phyloP scores from a whole-genome alignment of 2,888 invertebrate genomes.

The Argynnis bischoffii region DNA sequence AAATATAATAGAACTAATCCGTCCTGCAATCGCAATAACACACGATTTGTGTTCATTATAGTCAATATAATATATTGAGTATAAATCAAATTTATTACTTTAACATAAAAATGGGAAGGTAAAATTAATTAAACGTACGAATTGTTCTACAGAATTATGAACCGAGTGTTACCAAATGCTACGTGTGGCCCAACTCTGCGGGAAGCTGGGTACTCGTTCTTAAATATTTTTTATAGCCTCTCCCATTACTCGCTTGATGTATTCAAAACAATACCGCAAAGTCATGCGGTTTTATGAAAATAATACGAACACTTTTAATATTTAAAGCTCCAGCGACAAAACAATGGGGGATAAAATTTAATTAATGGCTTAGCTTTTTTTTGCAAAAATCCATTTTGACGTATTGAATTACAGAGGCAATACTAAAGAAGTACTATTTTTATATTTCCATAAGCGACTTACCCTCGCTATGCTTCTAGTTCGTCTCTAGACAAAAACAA shows the following conservation, averaged over 20 bases:
- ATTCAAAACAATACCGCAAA: slow-evolving; percentile 52
- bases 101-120: background rate
- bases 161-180: slow-evolving; percentile 14
- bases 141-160: background rate
- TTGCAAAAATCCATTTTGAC: slow-evolving; percentile 1
- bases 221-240: slow-evolving; percentile 33
- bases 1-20: too few relatives aligned
- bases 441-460: too few relatives aligned
- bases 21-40: too few relatives aligned
- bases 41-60: too few relatives aligned
- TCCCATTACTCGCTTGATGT: slow-evolving; percentile 42
- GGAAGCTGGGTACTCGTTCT: slow-evolving; percentile 44
- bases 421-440: background rate
- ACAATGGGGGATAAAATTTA: slow-evolving; percentile 13
- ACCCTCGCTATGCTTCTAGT: too few relatives aligned
- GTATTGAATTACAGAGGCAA: background rate
- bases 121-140: slow-evolving; percentile 10
- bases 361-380: background rate
- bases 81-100: background rate
- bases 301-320: slow-evolving; percentile 3
- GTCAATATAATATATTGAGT: background rate
- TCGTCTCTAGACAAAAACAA: too few relatives aligned
- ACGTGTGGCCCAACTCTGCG: slow-evolving; percentile 49
- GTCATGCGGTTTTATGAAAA: slow-evolving; percentile 27
- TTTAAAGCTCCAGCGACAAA: background rate